Conservation (phyloP, 2,888 invertebrate species). For the Lobophora halterata region DNA sequence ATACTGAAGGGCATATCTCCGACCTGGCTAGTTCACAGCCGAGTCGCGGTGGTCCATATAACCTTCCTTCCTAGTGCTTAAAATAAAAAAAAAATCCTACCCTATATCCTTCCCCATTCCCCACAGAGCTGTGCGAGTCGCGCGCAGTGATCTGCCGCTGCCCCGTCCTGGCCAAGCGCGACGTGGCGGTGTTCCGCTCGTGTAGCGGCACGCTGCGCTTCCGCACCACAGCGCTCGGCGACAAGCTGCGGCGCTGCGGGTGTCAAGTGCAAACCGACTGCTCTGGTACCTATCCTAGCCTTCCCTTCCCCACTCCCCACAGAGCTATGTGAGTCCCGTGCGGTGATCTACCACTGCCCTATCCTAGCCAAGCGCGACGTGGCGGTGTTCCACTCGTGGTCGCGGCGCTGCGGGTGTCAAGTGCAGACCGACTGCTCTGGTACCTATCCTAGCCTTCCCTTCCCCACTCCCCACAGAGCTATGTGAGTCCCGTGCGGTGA, state of each 20-base stretch:
- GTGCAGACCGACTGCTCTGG: neutral
- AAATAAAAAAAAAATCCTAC: neutral
- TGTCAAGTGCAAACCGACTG: conserved; percentile 11
- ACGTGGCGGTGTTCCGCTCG: conserved; percentile 39
- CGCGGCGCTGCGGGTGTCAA: conserved; percentile 32
- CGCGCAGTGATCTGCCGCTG: conserved; percentile 24
- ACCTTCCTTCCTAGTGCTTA: no score
- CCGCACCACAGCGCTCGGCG: conserved; percentile 25
- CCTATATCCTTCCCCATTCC: neutral
- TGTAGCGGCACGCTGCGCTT: conserved; percentile 45
- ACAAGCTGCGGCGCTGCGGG: conserved; percentile 31
- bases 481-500: conserved; percentile 33
- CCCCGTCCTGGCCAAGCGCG: conserved; percentile 20
- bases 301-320: neutral
- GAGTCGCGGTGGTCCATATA: no score
- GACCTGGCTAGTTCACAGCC: no score
- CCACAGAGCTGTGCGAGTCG: conserved; percentile 36
- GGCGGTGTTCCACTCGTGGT: conserved; percentile 40
- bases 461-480: conserved; percentile 24
- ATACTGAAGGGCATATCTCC: no score
- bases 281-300: conserved; percentile 1
- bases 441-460: neutral
- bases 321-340: conserved; percentile 37
- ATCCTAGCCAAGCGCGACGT: conserved; percentile 26
- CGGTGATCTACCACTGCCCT: conserved; percentile 22